Percentiles rank a stretch among this genome's conserved stretches.
Evolutionary conservation across 2,113 vertebrate species (phyloP).

Genomic region (Strix uralensis): DNA sequence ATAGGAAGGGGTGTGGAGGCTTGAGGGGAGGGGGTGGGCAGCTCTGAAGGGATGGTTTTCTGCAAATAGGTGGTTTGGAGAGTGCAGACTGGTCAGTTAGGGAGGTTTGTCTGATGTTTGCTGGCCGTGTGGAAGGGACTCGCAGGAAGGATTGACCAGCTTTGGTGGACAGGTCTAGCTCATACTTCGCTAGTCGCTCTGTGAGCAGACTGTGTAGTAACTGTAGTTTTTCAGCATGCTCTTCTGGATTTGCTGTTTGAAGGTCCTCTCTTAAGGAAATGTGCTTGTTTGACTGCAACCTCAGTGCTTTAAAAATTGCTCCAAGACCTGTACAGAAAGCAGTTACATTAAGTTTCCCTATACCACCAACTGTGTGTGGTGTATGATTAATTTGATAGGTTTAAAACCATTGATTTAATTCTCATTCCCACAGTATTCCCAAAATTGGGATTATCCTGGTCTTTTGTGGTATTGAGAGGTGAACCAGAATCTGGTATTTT

Average conservation of each 20-base stretch:
- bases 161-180: background rate
- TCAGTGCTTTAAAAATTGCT: background rate
- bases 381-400: accelerated
- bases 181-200: accelerated
- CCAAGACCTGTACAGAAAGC: background rate
- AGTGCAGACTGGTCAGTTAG: background rate
- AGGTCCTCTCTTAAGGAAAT: background rate
- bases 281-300: background rate
- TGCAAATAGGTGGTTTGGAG: accelerated
- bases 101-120: background rate
- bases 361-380: no score
- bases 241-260: background rate
- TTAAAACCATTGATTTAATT: background rate
- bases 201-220: background rate
- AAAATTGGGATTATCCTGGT: background rate
- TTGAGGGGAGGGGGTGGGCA: background rate
- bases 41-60: no score
- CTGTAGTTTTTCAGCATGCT: background rate
- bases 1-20: background rate
- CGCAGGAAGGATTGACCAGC: background rate
- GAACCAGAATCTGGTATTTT: background rate
- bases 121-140: background rate
- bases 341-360: background rate
- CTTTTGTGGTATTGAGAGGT: background rate
- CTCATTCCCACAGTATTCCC: background rate